phyloP scores from a whole-genome alignment of 2,888 invertebrate species.

The Blomia tropicalis region DNA sequence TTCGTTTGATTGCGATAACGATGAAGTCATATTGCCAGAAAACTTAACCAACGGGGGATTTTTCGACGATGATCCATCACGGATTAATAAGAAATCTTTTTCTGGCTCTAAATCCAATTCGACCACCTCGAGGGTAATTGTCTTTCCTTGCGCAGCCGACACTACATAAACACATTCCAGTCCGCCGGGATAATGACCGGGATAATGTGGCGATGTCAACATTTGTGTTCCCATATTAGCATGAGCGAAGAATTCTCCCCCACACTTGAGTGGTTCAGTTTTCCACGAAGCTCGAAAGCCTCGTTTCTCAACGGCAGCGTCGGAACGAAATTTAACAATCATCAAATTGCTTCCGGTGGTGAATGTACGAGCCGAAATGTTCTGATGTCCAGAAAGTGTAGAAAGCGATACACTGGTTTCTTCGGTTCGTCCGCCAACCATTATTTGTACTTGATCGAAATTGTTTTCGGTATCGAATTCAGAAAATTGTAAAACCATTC shows the following conservation, averaged over 20 bases:
- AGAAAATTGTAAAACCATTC: slow-evolving; percentile 77
- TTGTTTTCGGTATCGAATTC: slow-evolving; percentile 94
- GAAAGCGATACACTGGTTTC: slow-evolving; percentile 78
- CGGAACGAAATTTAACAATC: slow-evolving; percentile 90
- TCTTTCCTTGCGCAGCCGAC: slow-evolving; percentile 71
- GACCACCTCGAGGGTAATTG: slow-evolving; percentile 65
- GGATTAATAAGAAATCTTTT: slow-evolving; percentile 63
- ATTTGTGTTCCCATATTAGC: slow-evolving; percentile 50
- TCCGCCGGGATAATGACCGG: slow-evolving; percentile 83
- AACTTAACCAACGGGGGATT: slow-evolving; percentile 65
- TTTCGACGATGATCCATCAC: slow-evolving; percentile 76
- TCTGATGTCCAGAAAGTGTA: slow-evolving; percentile 68
- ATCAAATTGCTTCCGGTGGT: slow-evolving; percentile 93
- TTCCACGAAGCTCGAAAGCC: slow-evolving; percentile 49
- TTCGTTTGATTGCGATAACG: background rate
- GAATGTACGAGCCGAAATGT: slow-evolving; percentile 62
- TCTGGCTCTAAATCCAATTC: slow-evolving; percentile 36
- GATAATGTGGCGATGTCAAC: slow-evolving; percentile 76
- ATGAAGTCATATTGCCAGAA: slow-evolving; percentile 53
- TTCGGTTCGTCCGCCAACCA: slow-evolving; percentile 86
- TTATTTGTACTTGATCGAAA: slow-evolving; percentile 86
- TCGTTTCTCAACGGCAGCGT: slow-evolving; percentile 76
- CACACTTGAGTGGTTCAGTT: slow-evolving; percentile 61
- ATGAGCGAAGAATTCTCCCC: slow-evolving; percentile 67
- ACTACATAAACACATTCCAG: slow-evolving; percentile 84